Base-by-base conservation (phyloP, 2,797 vertebrate species). In the Chelmon rostratus region DNA sequence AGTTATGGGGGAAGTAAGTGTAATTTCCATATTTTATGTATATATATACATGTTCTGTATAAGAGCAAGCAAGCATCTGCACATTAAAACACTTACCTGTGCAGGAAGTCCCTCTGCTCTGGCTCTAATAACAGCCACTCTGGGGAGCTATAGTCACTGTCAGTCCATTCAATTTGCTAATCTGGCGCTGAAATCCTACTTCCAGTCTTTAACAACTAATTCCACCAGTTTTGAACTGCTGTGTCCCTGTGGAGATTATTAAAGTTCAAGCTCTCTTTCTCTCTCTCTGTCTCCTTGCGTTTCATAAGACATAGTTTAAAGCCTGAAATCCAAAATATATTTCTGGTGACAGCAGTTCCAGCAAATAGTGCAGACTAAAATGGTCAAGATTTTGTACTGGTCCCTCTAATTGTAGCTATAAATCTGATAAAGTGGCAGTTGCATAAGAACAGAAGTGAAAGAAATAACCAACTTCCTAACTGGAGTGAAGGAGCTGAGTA, bases 161-260 rank as follows among this genome's bases (percentile, higher is more conserved):
- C 70, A 35, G 25, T 52, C 13, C 28, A 71, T 56, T 77, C 28
- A 68, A 3, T 72, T 72, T 35, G 33, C 50, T 82, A 73, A 76
- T 78, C 53, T 53, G 33, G 28, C 9, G 2, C 42, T 62, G 46
- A 73, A 67, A 80, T 85, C 67, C 38, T 15, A 25, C 52, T 44
- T 68, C 19, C 9, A 7, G 3, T 54, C 66, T 83, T 64, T 46
- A 56, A 49, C 49, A 59, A n/a, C 73, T 42, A 56, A 85, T 78
- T 81, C 58, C 52, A 53, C 5, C 38, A 37, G 37, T 81, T 86
- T 73, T 61, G 21, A 68, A 40, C 33, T 21, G 23, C 61, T 12
- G n/a, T 42, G 33, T 84, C 79, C 81, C 74, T 64, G 70, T 28
- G 71, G 73, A 78, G 73, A 65, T 79, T 54, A 67, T 42, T 82